Evolutionary conservation across 2,797 vertebrate genomes (phyloP).

Genomic region (Nannoperca australis): DNA sequence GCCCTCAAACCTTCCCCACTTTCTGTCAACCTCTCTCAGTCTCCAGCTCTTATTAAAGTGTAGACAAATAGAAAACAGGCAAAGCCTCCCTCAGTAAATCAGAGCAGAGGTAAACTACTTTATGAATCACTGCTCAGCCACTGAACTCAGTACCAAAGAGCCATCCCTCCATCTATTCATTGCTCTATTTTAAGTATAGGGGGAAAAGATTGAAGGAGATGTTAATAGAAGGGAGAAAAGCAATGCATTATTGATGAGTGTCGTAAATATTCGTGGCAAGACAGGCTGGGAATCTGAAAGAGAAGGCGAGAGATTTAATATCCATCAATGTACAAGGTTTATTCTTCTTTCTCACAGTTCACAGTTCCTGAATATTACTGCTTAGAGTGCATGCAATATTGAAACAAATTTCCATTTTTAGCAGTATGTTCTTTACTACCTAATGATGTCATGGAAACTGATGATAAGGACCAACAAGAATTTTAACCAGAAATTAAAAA

Average conservation of each 20-base stretch:
- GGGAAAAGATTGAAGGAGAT: slow-evolving; percentile 52
- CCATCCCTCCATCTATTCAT: slow-evolving; percentile 41
- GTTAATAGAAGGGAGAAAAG: slow-evolving; percentile 32
- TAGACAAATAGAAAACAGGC: slow-evolving; percentile 29
- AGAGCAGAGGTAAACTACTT: slow-evolving; percentile 40
- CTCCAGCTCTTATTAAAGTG: slow-evolving; percentile 31
- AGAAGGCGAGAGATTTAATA: slow-evolving; percentile 45
- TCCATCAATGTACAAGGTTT: slow-evolving; percentile 13
- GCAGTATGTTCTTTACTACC: background rate
- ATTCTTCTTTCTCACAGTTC: background rate
- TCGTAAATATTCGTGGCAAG: slow-evolving; percentile 57
- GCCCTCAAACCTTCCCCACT: slow-evolving; percentile 24
- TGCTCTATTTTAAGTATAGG: slow-evolving; percentile 45
- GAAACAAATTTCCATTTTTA: slow-evolving; percentile 15
- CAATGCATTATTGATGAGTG: slow-evolving; percentile 75
- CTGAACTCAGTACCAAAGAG: slow-evolving; percentile 18
- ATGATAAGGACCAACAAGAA: background rate
- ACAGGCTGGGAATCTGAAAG: slow-evolving; percentile 12
- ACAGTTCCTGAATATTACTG: slow-evolving; percentile 15
- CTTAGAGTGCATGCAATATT: slow-evolving; percentile 5
- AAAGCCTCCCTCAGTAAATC: slow-evolving; percentile 54
- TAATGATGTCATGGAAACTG: background rate
- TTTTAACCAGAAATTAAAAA: slow-evolving; percentile 8
- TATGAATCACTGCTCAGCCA: slow-evolving; percentile 58
- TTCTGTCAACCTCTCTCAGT: slow-evolving; percentile 29